Base-by-base conservation (phyloP, 2,797 vertebrate species). In the Rhodeus uyekii region DNA sequence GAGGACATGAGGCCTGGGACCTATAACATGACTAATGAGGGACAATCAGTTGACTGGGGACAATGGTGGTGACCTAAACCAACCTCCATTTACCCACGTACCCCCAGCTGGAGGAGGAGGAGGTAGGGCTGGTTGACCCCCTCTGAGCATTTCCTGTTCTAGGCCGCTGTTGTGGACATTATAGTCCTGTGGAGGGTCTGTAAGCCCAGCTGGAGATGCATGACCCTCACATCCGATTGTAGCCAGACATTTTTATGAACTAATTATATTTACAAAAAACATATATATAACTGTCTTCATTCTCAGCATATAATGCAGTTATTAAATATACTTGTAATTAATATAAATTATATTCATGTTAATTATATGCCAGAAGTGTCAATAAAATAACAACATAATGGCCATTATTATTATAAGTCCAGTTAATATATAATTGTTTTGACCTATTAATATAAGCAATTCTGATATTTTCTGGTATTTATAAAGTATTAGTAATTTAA, bases 1-100 rank as follows among this genome's bases (percentile, higher is more conserved):
- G 80, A 85, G 73, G 86, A 86, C 90, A 89, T 86, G 85, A 88
- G 88, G 85, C 86, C 76, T 27, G 85, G 78, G 82, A 68, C 67
- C 67, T 68, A 75, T 92, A 91, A 92, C 86, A 74, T 80, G 69
- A 74, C 50, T 77, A 93, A 93, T 91, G 89, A 93, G 87, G 88
- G 86, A 88, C 86, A 88, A 87, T 83, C 82, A 79, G 85, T 76
- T 90, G 85, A 90, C 85, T 84, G 84, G 87, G 71, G 85, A 81
- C 89, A 77, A 29, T 69, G 85, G 84, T 90, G 83, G 82, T 86
- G 90, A 92, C 89, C 91, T 89, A 86, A 80, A 89, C 83, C 65
- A 86, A 84, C 85, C 48, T 67, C 84, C 58, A 82, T 75, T 83
- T 76, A 75, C 75, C 80, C 77, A 76, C 65, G 39, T 22, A 85